A percentile compares a stretch with the other conserved stretches of the same genome.
phyloP scores from a whole-genome alignment of 1,140 invertebrate species.

The Drosophila watanabei region DNA sequence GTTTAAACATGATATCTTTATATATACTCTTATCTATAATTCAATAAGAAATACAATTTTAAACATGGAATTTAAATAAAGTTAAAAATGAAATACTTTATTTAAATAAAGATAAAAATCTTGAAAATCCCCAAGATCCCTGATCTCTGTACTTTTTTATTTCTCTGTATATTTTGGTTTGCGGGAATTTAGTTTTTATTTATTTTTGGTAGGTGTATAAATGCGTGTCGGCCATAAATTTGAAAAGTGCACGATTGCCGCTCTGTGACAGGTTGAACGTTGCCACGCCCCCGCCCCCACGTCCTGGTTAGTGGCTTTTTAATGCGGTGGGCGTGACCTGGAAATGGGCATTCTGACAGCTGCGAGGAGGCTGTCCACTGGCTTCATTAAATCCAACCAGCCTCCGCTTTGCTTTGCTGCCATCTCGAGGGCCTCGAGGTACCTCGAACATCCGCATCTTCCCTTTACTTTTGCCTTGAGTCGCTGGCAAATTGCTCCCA shows the following conservation, averaged over 20 bases:
- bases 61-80: not conserved
- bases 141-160: not conserved
- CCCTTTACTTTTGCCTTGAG: constrained; percentile 62
- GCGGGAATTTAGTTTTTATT: not conserved
- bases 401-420: not conserved
- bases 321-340: constrained; percentile 70
- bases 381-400: constrained; percentile 65
- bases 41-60: not conserved
- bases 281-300: constrained; percentile 71
- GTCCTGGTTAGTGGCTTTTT: constrained; percentile 73
- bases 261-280: constrained; percentile 72
- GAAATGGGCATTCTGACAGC: constrained; percentile 75
- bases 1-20: no score
- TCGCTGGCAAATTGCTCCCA: constrained; percentile 48
- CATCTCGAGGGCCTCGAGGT: not conserved
- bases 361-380: constrained; percentile 48
- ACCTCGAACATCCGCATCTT: constrained; percentile 32
- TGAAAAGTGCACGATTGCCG: constrained; percentile 73
- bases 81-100: not conserved
- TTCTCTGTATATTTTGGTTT: not conserved
- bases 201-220: constrained; percentile 42
- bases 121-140: not conserved
- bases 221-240: constrained; percentile 79
- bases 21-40: no score
- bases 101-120: not conserved